These are phyloP conservation scores for Zygaena filipendulae DNA, from an alignment of 2,888 invertebrate genomes.

Conservation along the genomic window DNA sequence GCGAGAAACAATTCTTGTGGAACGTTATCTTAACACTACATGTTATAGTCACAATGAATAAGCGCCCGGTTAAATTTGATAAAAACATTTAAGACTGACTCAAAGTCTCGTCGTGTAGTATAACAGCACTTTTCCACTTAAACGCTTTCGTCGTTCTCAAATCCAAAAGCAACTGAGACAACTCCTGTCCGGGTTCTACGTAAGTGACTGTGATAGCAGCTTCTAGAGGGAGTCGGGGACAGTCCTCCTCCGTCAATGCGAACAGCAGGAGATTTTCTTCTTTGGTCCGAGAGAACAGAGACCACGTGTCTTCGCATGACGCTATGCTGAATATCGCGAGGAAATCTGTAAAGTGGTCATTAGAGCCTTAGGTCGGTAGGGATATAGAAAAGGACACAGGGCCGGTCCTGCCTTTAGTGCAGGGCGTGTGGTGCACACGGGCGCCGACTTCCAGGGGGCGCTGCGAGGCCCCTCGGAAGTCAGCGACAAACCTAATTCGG, in stretches of 20 bases:
- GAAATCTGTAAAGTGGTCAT: conserved; percentile 72
- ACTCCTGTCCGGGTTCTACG: conserved; percentile 75
- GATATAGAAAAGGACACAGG: too few species aligned
- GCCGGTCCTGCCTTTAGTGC: too few species aligned
- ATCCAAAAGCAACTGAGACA: conserved; percentile 83
- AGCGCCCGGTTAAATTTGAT: too few species aligned
- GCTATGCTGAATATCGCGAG: conserved; percentile 78
- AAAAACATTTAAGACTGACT: too few species aligned
- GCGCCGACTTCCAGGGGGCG: too few species aligned
- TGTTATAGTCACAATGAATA: too few species aligned
- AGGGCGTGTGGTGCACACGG: too few species aligned
- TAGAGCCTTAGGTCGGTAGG: too few species aligned
- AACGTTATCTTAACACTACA: too few species aligned
- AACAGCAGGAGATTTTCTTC: conserved; percentile 75
- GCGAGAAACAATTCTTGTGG: too few species aligned
- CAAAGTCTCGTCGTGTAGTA: conserved; percentile 79
- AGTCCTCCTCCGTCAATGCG: conserved; percentile 82
- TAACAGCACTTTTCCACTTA: conserved; percentile 77
- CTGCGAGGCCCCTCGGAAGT: too few species aligned
- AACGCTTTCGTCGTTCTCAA: conserved; percentile 73
- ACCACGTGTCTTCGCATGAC: conserved; percentile 82
- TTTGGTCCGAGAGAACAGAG: conserved; percentile 70
- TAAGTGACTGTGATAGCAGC: conserved; percentile 79
- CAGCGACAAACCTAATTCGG: too few species aligned
- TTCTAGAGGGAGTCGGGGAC: conserved; percentile 76